Base-by-base conservation (phyloP, 2,888 invertebrate species). In the Punctoribates punctum region DNA sequence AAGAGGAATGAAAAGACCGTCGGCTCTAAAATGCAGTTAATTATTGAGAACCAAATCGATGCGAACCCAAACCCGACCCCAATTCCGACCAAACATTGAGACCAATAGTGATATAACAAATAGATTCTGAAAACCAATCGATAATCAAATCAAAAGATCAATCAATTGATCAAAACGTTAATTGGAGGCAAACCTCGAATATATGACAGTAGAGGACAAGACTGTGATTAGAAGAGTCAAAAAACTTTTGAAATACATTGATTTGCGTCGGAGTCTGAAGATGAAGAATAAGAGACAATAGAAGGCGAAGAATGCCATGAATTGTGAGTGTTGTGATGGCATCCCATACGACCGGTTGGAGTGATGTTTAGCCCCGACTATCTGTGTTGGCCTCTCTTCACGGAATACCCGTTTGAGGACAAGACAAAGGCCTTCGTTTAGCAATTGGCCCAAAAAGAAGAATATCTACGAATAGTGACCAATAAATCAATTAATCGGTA, bases 261-360 rank as follows among this genome's bases (percentile, higher is more conserved):
- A 27, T 23, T 48, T 67, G 23, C 34, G n/a, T 76, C 34, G 54
- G n/a, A 72, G 46, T n/a, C 76, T 60, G 42, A 42, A 34, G 17
- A 51, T 38, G 25, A 77, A 23, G 51, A 46, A 70, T 27, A 77
- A 13, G 9, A 62, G 27, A 38, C 65, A 73, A 72, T 73, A 77
- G 48, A 73, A 51, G 23, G 67, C 27, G 51, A 77, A 77, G 57
- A 76, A 77, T n/a, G 73, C 77, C 70, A 46, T 34, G 48, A 73
- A 77, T 73, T 77, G 77, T 17, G 57, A 51, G 57, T 77, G 77
- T 73, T 76, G 77, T 48, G 77, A 77, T 23, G 77, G 77, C 77
- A 77, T 77, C 5, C 77, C 77, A 57, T 72, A 77, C 15, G 74
- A 54, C 5, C 27, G 9, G 73, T 75, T 76, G 2, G 73, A 34